phyloP scores from a whole-genome alignment of 2,113 vertebrate species.

The Talpa occidentalis region DNA sequence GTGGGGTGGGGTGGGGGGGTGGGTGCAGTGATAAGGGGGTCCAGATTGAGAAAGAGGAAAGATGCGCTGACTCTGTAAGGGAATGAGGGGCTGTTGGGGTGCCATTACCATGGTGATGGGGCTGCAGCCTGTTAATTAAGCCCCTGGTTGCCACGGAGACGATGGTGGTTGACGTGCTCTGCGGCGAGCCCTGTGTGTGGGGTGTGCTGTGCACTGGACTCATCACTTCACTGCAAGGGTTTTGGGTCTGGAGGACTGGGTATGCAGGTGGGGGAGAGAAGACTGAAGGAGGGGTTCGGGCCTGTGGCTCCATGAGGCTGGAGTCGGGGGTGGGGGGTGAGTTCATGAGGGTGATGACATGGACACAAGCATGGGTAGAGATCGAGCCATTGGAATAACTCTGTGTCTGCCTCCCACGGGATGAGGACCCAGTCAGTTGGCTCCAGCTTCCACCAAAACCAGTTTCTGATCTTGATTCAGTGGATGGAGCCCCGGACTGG shows the following conservation, averaged over 20 bases:
- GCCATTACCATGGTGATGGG: conserved; percentile 71
- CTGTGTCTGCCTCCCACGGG: not conserved
- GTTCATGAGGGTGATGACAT: not conserved
- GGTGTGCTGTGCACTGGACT: conserved; percentile 63
- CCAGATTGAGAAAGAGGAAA: conserved; percentile 47
- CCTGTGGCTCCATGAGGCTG: not conserved
- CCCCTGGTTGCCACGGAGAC: conserved; percentile 78
- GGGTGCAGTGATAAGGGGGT: conserved; percentile 34
- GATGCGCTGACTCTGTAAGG: conserved; percentile 49
- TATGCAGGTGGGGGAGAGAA: not conserved
- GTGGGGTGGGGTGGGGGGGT: conserved; percentile 46
- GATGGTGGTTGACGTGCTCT: conserved; percentile 76
- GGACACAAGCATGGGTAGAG: not conserved
- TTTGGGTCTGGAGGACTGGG: conserved; percentile 16
- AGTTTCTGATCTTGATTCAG: not conserved
- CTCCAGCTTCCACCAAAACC: not conserved
- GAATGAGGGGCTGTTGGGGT: conserved; percentile 72
- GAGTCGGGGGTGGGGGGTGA: not conserved
- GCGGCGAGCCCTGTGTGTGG: conserved; percentile 47
- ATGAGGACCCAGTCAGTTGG: not conserved
- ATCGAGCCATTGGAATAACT: not conserved
- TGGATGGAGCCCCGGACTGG: not conserved
- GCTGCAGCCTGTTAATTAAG: conserved; percentile 82
- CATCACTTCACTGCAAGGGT: not conserved
- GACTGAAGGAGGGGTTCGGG: not conserved